phyloP scores from a whole-genome alignment of 2,113 vertebrate genomes.

The Neogobius melanostomus region DNA sequence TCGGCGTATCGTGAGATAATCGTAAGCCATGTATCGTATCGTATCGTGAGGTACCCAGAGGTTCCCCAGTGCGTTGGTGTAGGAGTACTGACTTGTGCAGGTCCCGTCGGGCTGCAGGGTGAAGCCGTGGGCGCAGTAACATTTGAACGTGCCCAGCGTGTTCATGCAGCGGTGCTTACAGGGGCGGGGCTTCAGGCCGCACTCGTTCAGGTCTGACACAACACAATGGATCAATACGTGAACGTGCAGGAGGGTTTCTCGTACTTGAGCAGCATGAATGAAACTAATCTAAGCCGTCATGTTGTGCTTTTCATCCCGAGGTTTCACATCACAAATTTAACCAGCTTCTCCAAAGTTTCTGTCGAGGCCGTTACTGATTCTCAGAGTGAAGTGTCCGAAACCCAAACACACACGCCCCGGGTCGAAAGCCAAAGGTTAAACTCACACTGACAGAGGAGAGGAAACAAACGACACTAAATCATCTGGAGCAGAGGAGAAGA shows the following conservation, averaged over 20 bases:
- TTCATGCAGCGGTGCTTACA: slow-evolving; percentile 96
- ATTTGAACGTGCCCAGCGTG: slow-evolving; percentile 91
- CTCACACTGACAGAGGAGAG: not conserved
- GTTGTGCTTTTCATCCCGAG: no score
- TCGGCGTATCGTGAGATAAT: no score
- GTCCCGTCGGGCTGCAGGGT: slow-evolving; percentile 82
- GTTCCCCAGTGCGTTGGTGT: no score
- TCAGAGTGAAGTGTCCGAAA: not conserved
- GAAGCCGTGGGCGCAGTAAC: slow-evolving; percentile 88
- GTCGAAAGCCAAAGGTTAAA: not conserved
- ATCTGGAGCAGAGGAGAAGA: not conserved
- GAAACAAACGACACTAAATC: not conserved
- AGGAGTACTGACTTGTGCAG: slow-evolving; percentile 83
- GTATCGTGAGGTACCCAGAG: not conserved
- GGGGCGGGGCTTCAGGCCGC: slow-evolving; percentile 87
- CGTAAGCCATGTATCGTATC: no score
- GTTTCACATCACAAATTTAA: no score
- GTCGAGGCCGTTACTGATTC: no score
- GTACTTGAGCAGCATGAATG: no score
- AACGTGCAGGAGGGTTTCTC: no score
- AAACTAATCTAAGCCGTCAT: no score
- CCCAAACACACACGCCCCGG: not conserved
- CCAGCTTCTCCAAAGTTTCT: no score
- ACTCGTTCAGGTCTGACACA: slow-evolving; percentile 89
- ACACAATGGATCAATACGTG: no score